Evolutionary conservation across 2,113 vertebrate genomes (phyloP).

Genomic region (Myrmecobius fasciatus): DNA sequence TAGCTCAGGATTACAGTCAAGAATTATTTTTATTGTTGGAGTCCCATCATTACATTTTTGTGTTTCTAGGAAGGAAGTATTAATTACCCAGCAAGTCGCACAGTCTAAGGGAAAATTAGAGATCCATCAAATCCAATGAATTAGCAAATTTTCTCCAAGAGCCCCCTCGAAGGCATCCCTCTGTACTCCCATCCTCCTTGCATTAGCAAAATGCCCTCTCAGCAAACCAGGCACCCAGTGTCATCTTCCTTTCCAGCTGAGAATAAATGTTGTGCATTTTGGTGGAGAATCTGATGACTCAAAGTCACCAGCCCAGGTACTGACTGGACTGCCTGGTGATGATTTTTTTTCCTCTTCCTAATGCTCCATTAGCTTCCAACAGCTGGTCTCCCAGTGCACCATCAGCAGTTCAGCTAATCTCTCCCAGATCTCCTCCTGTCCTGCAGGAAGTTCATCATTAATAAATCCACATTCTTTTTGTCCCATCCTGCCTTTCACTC

Average conservation of each 20-base stretch:
- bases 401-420: constrained; percentile 80
- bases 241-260: constrained; percentile 55
- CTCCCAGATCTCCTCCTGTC: constrained; percentile 67
- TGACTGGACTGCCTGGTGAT: constrained; percentile 73
- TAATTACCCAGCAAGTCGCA: neutral
- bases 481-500: neutral
- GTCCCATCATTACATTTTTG: neutral
- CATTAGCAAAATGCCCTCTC: constrained; percentile 52
- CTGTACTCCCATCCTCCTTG: neutral
- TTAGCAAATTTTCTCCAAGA: constrained; percentile 18
- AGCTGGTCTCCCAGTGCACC: constrained; percentile 76
- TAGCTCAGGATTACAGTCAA: neutral
- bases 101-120: neutral
- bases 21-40: neutral
- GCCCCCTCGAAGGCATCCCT: neutral
- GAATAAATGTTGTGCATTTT: constrained; percentile 17
- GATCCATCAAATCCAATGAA: neutral
- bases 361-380: constrained; percentile 83
- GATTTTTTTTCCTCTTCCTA: constrained; percentile 72
- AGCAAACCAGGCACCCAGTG: constrained; percentile 58
- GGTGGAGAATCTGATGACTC: constrained; percentile 72
- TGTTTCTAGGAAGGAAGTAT: neutral
- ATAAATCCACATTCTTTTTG: constrained; percentile 62
- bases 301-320: constrained; percentile 74
- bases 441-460: constrained; percentile 70